Evolutionary conservation across 2,888 invertebrate species (phyloP).

Genomic region (Neoascia interrupta): DNA sequence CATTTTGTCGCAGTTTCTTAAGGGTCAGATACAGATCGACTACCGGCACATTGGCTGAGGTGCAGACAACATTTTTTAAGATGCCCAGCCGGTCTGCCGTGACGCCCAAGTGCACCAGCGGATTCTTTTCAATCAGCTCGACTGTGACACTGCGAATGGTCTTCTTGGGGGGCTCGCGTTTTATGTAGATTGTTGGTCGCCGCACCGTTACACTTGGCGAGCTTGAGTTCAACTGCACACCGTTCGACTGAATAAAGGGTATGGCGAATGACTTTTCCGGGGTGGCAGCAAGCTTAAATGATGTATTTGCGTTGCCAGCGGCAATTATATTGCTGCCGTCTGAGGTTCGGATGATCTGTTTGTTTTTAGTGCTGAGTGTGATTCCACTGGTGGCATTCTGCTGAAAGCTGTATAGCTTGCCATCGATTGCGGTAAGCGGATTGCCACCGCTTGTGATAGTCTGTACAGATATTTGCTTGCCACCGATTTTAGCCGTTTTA

Average conservation of each 20-base stretch:
- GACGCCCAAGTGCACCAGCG: slow-evolving; percentile 75
- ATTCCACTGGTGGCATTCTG: slow-evolving; percentile 53
- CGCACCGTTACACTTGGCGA: slow-evolving; percentile 70
- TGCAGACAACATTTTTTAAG: slow-evolving; percentile 76
- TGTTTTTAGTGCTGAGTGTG: slow-evolving; percentile 52
- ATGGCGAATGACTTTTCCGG: slow-evolving; percentile 50
- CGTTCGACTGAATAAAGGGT: slow-evolving; percentile 71
- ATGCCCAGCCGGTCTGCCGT: slow-evolving; percentile 73
- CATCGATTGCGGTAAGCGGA: slow-evolving; percentile 71
- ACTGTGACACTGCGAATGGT: slow-evolving; percentile 76
- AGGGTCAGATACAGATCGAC: slow-evolving; percentile 77
- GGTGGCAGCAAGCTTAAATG: slow-evolving; percentile 42
- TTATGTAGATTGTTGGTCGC: slow-evolving; percentile 76
- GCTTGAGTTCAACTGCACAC: slow-evolving; percentile 65
- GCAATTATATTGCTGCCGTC: slow-evolving; percentile 53
- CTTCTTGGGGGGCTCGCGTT: slow-evolving; percentile 75
- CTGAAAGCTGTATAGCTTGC: slow-evolving; percentile 70
- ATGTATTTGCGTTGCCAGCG: slow-evolving; percentile 35
- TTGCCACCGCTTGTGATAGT: slow-evolving; percentile 72
- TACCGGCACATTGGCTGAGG: slow-evolving; percentile 74
- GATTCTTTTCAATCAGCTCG: slow-evolving; percentile 76
- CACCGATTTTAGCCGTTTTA: slow-evolving; percentile 73
- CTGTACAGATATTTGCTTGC: slow-evolving; percentile 72
- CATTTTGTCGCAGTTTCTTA: slow-evolving; percentile 77
- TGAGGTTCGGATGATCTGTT: slow-evolving; percentile 48